These are phyloP conservation scores for Dynastes hyllus DNA, from an alignment of 2,888 invertebrate species.

Conservation along the genomic window DNA sequence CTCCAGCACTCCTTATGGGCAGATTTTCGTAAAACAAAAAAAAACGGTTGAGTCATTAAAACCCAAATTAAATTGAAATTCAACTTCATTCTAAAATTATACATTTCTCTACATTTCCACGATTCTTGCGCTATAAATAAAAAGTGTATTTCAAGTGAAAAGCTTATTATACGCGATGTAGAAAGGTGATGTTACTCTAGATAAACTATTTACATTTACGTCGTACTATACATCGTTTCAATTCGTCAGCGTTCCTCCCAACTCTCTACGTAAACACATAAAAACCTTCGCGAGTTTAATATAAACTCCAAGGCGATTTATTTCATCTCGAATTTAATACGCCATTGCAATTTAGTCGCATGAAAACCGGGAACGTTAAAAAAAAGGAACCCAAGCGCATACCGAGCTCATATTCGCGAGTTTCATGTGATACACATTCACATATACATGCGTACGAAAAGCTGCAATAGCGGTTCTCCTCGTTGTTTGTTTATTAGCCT, in stretches of 20 bases:
- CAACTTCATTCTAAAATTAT: neutral
- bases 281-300: conserved; percentile 45
- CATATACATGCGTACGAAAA: neutral
- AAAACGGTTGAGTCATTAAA: too few species aligned
- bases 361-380: conserved; percentile 31
- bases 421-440: conserved; percentile 22
- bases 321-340: conserved; percentile 40
- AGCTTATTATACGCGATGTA: neutral
- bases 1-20: too few species aligned
- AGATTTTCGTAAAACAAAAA: neutral
- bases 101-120: neutral
- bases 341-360: conserved; percentile 41
- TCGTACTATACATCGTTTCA: conserved; percentile 12
- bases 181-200: neutral
- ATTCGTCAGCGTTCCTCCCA: conserved; percentile 28
- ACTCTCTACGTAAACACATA: conserved; percentile 45
- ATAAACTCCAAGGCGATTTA: conserved; percentile 47
- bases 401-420: conserved; percentile 13
- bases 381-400: conserved; percentile 9
- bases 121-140: conserved; percentile 1
- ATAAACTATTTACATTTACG: conserved; percentile 43
- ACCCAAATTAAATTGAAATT: neutral
- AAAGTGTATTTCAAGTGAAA: conserved; percentile 4
- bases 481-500: conserved; percentile 44
- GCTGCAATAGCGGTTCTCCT: neutral